A percentile compares a stretch with the other conserved stretches of the same genome.
phyloP scores from a whole-genome alignment of 2,888 invertebrate genomes.

The Lasioglossum marginatum region DNA sequence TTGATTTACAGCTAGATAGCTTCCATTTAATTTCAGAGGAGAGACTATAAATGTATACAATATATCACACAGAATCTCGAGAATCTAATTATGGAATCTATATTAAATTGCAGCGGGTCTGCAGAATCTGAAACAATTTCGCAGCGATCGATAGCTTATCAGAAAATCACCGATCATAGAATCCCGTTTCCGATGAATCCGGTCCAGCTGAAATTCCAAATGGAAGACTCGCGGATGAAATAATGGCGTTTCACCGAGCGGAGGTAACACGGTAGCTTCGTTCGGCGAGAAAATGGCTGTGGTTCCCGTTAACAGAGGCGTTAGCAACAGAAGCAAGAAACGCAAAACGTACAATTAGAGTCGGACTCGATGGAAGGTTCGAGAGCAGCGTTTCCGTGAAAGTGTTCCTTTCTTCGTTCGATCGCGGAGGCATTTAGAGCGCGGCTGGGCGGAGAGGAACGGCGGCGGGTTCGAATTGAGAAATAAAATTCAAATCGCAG shows the following conservation, averaged over 20 bases:
- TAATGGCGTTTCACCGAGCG: neutral
- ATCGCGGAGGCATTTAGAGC: slow-evolving; percentile 3
- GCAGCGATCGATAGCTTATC: neutral
- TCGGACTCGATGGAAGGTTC: neutral
- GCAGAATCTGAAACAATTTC: neutral
- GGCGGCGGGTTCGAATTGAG: slow-evolving; percentile 31
- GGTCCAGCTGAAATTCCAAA: neutral
- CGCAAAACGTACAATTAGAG: slow-evolving; percentile 11
- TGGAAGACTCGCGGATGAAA: neutral
- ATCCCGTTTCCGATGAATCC: neutral
- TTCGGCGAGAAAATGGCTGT: neutral
- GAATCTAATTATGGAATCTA: neutral
- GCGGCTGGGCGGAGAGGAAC: neutral
- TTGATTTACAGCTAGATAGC: neutral
- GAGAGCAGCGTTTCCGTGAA: neutral
- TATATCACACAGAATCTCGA: neutral
- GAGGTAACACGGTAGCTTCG: neutral
- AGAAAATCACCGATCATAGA: neutral
- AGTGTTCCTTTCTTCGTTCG: neutral
- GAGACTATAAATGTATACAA: neutral
- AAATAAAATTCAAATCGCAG: slow-evolving; percentile 38
- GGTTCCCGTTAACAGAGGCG: neutral
- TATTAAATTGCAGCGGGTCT: neutral
- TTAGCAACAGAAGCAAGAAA: slow-evolving; percentile 10
- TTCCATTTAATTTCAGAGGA: neutral